Evolutionary conservation across 2,113 vertebrate genomes (phyloP), one percentile per base, ranked within the genome.

Genomic region (Leuciscus idus): DNA sequence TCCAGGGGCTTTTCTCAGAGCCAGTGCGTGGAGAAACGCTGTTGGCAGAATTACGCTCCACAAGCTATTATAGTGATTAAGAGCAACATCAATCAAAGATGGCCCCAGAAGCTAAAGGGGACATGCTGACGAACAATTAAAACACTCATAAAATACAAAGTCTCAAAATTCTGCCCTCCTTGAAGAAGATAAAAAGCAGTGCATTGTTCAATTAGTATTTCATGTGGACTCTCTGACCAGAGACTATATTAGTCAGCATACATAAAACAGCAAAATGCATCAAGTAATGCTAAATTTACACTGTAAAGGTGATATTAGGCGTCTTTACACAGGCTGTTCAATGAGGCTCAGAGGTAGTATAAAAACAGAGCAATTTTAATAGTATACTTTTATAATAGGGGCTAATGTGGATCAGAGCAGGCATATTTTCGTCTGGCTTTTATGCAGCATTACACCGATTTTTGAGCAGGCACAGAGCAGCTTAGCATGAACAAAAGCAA

Each of bases 41-140:
- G 84, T 59, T 74, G 81, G 81, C 52, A 50, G 81, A 70, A 26
- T 43, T 61, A 36, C 30, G 21, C 87, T 26, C 70, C 50, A 6
- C 46, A 74, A 90, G 88, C 90, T 83, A 92, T 94, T 94, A 93
- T 80, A 75, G 81, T 90, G 91, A 93, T 93, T 92, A 93, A 89
- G 86, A 87, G 85, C 59, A 74, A 89, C 90, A 92, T 93, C 93
- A 93, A 86, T 94, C 94, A 93, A 79, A 89, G 78, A 19, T 23
- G 21, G 57, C 17, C 82, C 74, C 83, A 75, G 74, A 28, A 17
- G 85, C 68, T 70, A 64, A 30, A 52, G 81, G 91, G 85, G 66
- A 80, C 86, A 86, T 75, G 72, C 88, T 88, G 92, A 88, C 81
- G 87, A 85, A 88, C 80, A 46, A 86, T 88, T 88, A 84, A 86